Evolutionary conservation across 2,797 vertebrate genomes (phyloP).

Genomic region (Simalia tracyae): DNA sequence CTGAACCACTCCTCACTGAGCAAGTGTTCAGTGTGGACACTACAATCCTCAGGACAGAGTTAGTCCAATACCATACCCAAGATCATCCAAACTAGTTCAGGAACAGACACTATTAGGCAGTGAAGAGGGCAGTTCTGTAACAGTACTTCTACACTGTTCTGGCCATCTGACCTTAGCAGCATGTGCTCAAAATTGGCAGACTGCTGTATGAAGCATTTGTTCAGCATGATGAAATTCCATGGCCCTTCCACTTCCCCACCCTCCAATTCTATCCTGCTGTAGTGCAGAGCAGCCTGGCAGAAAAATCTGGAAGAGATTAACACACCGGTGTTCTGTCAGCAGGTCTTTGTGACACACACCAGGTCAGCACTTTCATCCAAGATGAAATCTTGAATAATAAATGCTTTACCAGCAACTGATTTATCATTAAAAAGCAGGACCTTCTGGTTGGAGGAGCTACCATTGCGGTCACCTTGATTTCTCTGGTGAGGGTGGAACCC

Average conservation of each 20-base stretch:
- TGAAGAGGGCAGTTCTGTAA: neutral
- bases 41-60: neutral
- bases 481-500: neutral
- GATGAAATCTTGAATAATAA: neutral
- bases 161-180: neutral
- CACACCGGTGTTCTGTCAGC: neutral
- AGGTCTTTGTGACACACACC: neutral
- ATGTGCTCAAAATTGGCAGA: neutral
- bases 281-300: neutral
- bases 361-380: neutral
- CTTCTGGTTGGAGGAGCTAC: neutral
- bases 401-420: neutral
- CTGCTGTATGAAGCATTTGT: neutral
- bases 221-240: neutral
- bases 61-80: neutral
- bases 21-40: neutral
- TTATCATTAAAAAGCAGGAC: neutral
- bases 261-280: neutral
- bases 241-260: neutral
- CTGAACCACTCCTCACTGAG: neutral
- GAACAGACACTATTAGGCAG: neutral
- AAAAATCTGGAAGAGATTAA: neutral
- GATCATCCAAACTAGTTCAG: neutral
- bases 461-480: neutral
- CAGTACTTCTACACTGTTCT: neutral